Percentiles rank a stretch among this genome's conserved stretches.
These are phyloP conservation scores for Alethe diademata DNA, from an alignment of 2,113 vertebrate genomes.

Conservation along the genomic window DNA sequence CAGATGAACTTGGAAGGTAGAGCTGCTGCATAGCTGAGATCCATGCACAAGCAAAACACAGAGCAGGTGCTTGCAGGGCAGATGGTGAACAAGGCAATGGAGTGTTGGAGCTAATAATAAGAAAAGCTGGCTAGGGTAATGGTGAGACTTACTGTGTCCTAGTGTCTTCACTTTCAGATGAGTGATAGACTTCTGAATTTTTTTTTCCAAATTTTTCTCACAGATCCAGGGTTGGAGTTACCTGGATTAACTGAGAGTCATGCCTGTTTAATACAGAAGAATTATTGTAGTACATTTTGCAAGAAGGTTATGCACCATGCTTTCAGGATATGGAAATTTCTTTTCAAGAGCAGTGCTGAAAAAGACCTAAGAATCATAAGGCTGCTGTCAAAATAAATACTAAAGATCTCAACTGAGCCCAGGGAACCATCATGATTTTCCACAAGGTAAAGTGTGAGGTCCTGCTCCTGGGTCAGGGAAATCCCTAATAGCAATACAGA, in stretches of 20 bases:
- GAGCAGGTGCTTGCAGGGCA: not conserved
- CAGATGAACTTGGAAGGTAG: not conserved
- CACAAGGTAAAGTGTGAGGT: not conserved
- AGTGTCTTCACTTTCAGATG: not conserved
- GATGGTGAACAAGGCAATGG: not conserved
- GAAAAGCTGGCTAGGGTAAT: not conserved
- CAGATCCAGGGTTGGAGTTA: not conserved
- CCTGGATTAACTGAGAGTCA: not conserved
- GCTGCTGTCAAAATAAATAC: not conserved
- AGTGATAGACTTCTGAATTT: not conserved
- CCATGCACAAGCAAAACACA: rapidly evolving
- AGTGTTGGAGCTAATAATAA: rapidly evolving
- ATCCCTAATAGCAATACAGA: not conserved
- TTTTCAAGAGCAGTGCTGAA: not conserved
- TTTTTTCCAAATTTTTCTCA: not conserved
- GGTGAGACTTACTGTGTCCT: not conserved
- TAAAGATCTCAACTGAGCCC: not conserved
- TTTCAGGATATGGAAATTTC: not conserved
- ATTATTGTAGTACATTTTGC: not conserved
- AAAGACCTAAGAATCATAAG: not conserved
- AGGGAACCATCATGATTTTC: not conserved
- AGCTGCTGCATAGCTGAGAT: not conserved
- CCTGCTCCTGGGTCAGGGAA: not conserved
- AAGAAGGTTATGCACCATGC: not conserved
- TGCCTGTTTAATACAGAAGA: not conserved